Evolutionary conservation across 2,888 invertebrate species (phyloP).

Genomic region (Drosophila mettleri): DNA sequence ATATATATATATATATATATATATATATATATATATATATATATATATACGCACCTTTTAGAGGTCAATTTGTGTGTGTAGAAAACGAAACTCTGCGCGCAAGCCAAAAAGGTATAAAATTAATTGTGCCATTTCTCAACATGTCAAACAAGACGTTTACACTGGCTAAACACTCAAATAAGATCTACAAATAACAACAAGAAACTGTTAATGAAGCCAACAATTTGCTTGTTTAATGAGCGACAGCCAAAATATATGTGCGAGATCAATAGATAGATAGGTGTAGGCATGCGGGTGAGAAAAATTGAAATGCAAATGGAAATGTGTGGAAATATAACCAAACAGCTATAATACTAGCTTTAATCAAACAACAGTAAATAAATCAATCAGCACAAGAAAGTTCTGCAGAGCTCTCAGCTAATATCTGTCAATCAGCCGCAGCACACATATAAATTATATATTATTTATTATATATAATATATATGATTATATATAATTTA

Average conservation of each 20-base stretch:
- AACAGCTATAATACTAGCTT: no score
- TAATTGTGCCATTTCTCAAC: slow-evolving; percentile 47
- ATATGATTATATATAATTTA: no score
- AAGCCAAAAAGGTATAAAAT: slow-evolving; percentile 37
- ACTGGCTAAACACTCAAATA: slow-evolving; percentile 17
- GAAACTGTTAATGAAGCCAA: slow-evolving; percentile 39
- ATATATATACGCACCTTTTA: slow-evolving; percentile 56
- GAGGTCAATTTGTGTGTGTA: slow-evolving; percentile 79
- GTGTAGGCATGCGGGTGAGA: neutral
- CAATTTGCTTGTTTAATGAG: slow-evolving; percentile 8
- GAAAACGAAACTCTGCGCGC: slow-evolving; percentile 43
- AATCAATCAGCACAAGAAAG: no score
- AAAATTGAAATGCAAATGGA: no score
- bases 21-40: neutral
- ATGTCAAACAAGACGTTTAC: slow-evolving; percentile 57
- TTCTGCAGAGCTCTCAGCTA: no score
- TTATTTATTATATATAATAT: no score
- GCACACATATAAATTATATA: no score
- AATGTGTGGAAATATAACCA: no score
- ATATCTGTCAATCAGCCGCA: no score
- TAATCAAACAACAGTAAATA: no score
- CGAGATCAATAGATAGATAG: slow-evolving; percentile 10
- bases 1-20: slow-evolving; percentile 28
- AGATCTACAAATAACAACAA: slow-evolving; percentile 29
- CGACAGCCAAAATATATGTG: neutral